Percentiles rank a stretch among this genome's conserved stretches.
Evolutionary conservation across 1,140 invertebrate species (phyloP).

Genomic region (Cherax destructor): DNA sequence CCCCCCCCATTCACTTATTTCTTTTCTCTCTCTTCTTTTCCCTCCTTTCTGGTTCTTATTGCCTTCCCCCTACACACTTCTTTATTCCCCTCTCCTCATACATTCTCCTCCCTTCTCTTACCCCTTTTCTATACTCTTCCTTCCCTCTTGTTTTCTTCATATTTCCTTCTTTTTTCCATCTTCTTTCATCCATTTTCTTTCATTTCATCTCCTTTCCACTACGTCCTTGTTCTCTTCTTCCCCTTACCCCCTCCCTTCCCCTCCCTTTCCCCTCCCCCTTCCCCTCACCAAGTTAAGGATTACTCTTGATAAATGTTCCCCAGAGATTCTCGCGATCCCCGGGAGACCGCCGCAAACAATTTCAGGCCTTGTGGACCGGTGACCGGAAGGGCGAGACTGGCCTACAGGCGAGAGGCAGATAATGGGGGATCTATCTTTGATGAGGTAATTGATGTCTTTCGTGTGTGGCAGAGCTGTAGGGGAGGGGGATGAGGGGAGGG

Average conservation of each 20-base stretch:
- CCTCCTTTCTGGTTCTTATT: too few relatives aligned
- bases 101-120: neutral
- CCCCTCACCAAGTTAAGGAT: constrained; percentile 59
- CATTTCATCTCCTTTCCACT: neutral
- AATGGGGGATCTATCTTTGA: constrained; percentile 68
- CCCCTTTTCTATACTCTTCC: neutral
- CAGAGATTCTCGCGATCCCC: constrained; percentile 50
- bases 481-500: neutral
- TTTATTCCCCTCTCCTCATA: neutral
- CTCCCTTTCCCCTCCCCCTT: neutral
- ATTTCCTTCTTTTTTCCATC: neutral
- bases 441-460: constrained; percentile 65
- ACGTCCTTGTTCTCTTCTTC: neutral
- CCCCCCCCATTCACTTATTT: too few relatives aligned
- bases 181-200: neutral
- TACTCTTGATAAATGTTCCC: constrained; percentile 66
- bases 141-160: neutral
- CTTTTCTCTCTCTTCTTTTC: too few relatives aligned
- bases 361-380: neutral
- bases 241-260: neutral
- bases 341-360: constrained; percentile 15
- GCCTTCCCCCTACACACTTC: too few relatives aligned
- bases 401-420: constrained; percentile 32
- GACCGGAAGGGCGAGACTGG: constrained; percentile 11
- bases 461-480: neutral